phyloP scores from a whole-genome alignment of 30 jellyfish, hydroid and myxozoan genomes.

The Rhopilema esculentum region DNA sequence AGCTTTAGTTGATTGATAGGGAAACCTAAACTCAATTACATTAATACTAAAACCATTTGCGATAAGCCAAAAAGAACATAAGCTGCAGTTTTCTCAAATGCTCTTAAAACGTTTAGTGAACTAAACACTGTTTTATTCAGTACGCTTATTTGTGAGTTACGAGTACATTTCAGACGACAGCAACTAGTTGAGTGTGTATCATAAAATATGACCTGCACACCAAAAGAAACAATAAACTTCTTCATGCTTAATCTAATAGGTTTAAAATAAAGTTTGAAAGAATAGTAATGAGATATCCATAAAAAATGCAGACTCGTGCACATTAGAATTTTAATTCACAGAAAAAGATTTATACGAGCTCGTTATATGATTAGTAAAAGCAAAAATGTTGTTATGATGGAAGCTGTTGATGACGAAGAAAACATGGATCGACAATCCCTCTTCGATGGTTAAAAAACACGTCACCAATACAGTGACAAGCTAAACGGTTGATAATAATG shows the following conservation, averaged over 20 bases:
- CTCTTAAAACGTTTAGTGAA: too few species aligned
- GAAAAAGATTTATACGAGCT: not conserved
- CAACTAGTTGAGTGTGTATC: too few species aligned
- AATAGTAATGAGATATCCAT: not conserved
- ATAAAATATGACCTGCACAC: not conserved
- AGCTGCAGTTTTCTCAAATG: not conserved
- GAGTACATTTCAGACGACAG: too few species aligned
- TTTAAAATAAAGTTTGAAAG: not conserved
- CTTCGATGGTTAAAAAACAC: too few species aligned
- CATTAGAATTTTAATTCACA: not conserved
- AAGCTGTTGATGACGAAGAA: not conserved
- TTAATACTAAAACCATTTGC: not conserved
- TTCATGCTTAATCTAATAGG: not conserved
- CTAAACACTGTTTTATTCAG: not conserved
- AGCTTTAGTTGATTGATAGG: not conserved
- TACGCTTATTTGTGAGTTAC: not conserved
- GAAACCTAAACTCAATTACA: not conserved
- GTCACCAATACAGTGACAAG: too few species aligned
- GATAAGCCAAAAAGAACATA: not conserved
- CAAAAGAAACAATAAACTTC: not conserved
- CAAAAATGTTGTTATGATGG: not conserved
- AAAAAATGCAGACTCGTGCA: not conserved
- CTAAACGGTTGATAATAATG: too few species aligned
- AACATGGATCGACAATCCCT: too few species aligned
- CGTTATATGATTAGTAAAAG: not conserved